Percentiles rank a stretch among this genome's conserved stretches.
These are phyloP conservation scores for Coreoperca whiteheadi DNA, from an alignment of 2,113 vertebrate genomes.

Conservation along the genomic window DNA sequence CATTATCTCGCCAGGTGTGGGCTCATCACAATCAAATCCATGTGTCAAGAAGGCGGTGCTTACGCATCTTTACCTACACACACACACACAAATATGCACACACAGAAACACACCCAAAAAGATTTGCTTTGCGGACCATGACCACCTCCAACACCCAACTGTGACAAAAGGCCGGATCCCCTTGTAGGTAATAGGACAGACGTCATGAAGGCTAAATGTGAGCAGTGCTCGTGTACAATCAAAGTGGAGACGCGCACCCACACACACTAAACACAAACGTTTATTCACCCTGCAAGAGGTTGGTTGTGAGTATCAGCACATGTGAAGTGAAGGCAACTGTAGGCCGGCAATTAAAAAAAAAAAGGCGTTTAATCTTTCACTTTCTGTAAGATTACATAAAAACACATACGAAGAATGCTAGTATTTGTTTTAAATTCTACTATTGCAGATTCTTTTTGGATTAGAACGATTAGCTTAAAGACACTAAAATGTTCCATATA, in stretches of 20 bases:
- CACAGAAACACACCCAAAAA: neutral
- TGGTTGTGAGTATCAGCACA: neutral
- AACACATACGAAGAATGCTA: neutral
- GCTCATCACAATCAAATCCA: conserved; percentile 32
- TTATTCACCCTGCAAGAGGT: neutral
- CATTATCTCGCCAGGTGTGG: conserved; percentile 38
- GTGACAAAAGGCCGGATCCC: neutral
- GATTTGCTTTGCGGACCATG: neutral
- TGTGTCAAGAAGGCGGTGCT: neutral
- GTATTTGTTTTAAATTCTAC: neutral
- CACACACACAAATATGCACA: neutral
- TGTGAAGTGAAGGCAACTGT: neutral
- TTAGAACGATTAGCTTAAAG: no score
- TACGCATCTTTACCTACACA: neutral
- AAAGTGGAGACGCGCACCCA: neutral
- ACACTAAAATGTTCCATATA: no score
- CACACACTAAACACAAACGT: neutral
- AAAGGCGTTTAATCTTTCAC: neutral
- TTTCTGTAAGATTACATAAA: neutral
- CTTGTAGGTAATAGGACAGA: neutral
- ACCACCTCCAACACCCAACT: neutral
- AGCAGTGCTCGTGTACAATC: neutral
- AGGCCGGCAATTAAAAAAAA: neutral
- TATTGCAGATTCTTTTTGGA: no score
- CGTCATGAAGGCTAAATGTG: conserved; percentile 5